These are phyloP conservation scores for Falco peregrinus DNA, from an alignment of 2,797 vertebrate species.

Conservation along the genomic window DNA sequence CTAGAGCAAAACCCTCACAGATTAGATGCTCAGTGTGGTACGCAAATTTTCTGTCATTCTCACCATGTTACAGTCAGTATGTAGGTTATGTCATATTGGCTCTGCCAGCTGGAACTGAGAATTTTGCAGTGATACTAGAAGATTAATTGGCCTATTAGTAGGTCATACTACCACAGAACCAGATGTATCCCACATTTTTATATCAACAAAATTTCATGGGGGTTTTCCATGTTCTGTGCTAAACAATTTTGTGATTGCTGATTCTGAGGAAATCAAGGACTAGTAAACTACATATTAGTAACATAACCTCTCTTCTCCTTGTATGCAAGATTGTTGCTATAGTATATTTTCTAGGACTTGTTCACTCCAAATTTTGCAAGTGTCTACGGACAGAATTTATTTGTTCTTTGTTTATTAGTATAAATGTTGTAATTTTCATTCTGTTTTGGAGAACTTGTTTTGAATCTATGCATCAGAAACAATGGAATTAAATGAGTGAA, in stretches of 20 bases:
- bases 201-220: background rate
- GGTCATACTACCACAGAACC: background rate
- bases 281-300: background rate
- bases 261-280: background rate
- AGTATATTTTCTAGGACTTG: background rate
- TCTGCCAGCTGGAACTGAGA: conserved; percentile 18
- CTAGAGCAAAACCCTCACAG: background rate
- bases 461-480: background rate
- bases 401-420: background rate
- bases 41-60: background rate
- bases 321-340: background rate
- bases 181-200: conserved; percentile 3
- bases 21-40: background rate
- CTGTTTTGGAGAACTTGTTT: background rate
- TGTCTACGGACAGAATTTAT: background rate
- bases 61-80: background rate
- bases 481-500: background rate
- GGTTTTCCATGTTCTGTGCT: background rate
- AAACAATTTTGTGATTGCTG: background rate
- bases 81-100: background rate
- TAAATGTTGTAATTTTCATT: background rate
- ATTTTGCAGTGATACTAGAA: background rate
- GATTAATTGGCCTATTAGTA: conserved; percentile 36
- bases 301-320: background rate
- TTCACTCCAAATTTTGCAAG: background rate